Evolutionary conservation across 2,797 vertebrate species (phyloP), one percentile per base, ranked within the genome.

Genomic region (Luscinia luscinia): DNA sequence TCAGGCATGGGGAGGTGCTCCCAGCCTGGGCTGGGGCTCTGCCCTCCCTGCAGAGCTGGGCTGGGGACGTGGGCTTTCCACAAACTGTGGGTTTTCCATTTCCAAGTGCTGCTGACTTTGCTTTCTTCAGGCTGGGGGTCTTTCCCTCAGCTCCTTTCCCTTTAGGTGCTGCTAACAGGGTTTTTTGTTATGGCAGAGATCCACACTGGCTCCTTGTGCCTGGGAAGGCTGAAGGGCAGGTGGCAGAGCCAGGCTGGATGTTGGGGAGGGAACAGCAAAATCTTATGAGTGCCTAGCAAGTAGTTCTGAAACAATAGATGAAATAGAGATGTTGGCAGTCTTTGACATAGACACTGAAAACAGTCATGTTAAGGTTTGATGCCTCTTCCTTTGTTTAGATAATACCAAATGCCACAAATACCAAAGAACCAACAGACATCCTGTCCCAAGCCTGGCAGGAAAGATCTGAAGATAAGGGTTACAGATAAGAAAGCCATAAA

Each of bases 151-250:
- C 61, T 62, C 40, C 49, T 62, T 62, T 40, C 23, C 40, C 38
- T 63, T 59, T 11, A 20, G 27, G 74, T 92, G 40, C 18, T 63
- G 12, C 63, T 79, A 12, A 12, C 1, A 4, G 48, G 30, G 8
- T 7, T 0, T 48, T 30, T 28, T 26, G 34, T 40, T 38, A 34
- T 11, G 62, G 15, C 46, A 87, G 72, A 58, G 48, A 1, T 21
- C 54, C 1, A 1, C 43, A 1, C 7, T 64, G 54, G 11, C 2
- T 6, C 7, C n/a, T 26, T 7, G 45, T 70, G n/a, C 32, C 1
- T 16, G 10, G 54, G 30, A 24, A 38, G 55, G 14, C n/a, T 27
- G 49, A 28, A 64, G 55, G 26, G 26, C 57, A 69, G 52, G 10
- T 41, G 64, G 40, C 51, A 91, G 83, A 20, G 28, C 11, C 40